Conservation (phyloP, 2,113 vertebrate genomes). For the Lasiurus borealis region DNA sequence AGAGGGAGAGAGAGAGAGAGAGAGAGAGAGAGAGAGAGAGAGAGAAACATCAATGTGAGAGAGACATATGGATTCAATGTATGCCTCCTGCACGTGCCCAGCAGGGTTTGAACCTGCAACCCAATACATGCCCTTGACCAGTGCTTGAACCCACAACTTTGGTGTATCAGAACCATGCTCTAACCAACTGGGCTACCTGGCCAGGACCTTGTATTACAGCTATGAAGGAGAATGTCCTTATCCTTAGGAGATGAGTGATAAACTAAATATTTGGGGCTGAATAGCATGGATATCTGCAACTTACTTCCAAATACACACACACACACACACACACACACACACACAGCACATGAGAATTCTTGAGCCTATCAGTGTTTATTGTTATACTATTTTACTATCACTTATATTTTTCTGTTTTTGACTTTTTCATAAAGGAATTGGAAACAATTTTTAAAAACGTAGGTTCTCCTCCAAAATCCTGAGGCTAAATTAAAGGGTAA, state of each 20-base stretch:
- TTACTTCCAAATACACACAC: not conserved
- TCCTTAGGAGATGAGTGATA: not conserved
- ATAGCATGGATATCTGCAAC: not conserved
- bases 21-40: too few relatives aligned
- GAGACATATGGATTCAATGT: too few relatives aligned
- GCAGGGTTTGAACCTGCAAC: too few relatives aligned
- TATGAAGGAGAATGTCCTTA: not conserved
- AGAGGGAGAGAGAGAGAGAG: too few relatives aligned
- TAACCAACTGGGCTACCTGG: too few relatives aligned
- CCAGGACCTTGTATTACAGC: too few relatives aligned
- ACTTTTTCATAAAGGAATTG: not conserved
- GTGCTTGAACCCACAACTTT: too few relatives aligned
- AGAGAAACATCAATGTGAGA: too few relatives aligned
- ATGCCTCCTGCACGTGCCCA: too few relatives aligned
- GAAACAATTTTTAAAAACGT: not conserved
- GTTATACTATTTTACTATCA: not conserved
- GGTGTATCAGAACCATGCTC: too few relatives aligned
- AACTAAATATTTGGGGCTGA: not conserved
- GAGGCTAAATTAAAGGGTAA: not conserved
- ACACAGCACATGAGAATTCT: not conserved
- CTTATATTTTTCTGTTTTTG: not conserved
- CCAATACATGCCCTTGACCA: too few relatives aligned
- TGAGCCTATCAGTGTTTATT: not conserved
- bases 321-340: too few relatives aligned
- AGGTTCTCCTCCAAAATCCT: not conserved